phyloP scores from a whole-genome alignment of 2,113 vertebrate genomes.

The Pleuronectes platessa region DNA sequence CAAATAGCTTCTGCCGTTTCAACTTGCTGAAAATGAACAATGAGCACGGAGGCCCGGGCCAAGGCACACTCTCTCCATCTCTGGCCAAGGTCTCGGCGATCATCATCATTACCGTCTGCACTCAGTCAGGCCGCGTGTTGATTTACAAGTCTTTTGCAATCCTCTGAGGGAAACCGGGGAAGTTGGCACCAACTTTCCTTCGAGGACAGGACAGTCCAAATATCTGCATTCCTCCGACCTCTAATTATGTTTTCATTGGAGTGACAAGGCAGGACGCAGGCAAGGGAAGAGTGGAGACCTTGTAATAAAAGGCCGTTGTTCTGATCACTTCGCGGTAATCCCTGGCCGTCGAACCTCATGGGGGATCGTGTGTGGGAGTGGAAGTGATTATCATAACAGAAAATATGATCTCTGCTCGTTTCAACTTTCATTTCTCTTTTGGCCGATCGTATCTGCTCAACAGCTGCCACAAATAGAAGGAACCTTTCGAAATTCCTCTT shows the following conservation, averaged over 20 bases:
- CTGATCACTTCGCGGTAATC: conserved; percentile 20
- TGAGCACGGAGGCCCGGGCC: conserved; percentile 48
- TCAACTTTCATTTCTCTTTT: conserved; percentile 54
- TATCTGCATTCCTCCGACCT: conserved; percentile 56
- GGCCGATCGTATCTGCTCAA: not conserved
- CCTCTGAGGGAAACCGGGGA: conserved; percentile 67
- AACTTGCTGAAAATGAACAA: conserved; percentile 60
- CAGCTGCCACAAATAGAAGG: conserved; percentile 21
- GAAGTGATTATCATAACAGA: conserved; percentile 48
- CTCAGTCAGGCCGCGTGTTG: conserved; percentile 64
- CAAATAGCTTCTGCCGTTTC: conserved; percentile 23
- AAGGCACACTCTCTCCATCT: conserved; percentile 64
- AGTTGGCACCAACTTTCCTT: conserved; percentile 66
- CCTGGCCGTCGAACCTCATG: conserved; percentile 23
- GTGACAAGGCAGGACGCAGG: conserved; percentile 36
- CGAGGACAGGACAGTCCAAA: conserved; percentile 71
- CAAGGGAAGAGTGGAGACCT: not conserved
- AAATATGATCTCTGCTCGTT: conserved; percentile 30
- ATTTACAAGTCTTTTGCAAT: conserved; percentile 75
- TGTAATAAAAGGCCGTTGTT: conserved; percentile 28
- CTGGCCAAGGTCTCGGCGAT: conserved; percentile 72
- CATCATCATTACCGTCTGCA: conserved; percentile 78
- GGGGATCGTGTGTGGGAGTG: conserved; percentile 19
- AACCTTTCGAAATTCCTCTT: conserved; percentile 12
- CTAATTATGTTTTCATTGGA: conserved; percentile 67